phyloP scores from a whole-genome alignment of 2,888 invertebrate species.

The Cosmia pyralina region DNA sequence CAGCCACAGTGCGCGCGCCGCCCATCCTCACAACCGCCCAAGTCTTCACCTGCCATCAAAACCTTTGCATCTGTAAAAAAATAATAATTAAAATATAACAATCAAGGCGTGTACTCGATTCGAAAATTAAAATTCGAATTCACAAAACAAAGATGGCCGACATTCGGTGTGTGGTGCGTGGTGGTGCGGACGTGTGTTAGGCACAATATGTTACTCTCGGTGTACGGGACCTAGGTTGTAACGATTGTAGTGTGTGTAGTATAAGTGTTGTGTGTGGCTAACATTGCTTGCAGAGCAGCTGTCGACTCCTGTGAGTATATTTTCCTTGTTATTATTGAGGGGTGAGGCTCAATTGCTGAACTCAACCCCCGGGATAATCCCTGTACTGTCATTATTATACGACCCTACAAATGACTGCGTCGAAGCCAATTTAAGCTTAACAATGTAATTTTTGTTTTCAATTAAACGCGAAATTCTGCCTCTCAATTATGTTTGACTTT shows the following conservation, averaged over 20 bases:
- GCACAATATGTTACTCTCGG: conserved; percentile 67
- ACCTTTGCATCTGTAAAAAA: conserved; percentile 67
- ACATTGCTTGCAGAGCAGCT: conserved; percentile 40
- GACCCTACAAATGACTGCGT: conserved; percentile 12
- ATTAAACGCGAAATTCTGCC: not conserved
- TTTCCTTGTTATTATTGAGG: conserved; percentile 21
- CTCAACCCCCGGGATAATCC: conserved; percentile 15
- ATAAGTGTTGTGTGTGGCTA: conserved; percentile 64
- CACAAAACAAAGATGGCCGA: conserved; percentile 62
- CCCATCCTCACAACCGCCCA: conserved; percentile 69
- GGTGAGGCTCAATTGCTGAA: conserved; percentile 16
- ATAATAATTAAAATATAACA: conserved; percentile 68
- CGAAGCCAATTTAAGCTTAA: conserved; percentile 8
- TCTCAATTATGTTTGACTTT: not conserved
- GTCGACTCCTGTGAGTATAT: conserved; percentile 53
- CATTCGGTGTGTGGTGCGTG: conserved; percentile 25
- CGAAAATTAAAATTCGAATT: conserved; percentile 54
- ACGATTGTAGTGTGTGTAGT: conserved; percentile 63
- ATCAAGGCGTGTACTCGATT: conserved; percentile 64
- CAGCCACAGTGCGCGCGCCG: conserved; percentile 72
- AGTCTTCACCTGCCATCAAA: conserved; percentile 66
- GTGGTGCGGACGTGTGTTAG: conserved; percentile 29
- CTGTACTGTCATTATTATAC: conserved; percentile 13
- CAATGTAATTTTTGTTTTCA: not conserved
- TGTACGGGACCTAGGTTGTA: conserved; percentile 65